Conservation (phyloP, 2,113 vertebrate species). For the Heteronetta atricapilla region DNA sequence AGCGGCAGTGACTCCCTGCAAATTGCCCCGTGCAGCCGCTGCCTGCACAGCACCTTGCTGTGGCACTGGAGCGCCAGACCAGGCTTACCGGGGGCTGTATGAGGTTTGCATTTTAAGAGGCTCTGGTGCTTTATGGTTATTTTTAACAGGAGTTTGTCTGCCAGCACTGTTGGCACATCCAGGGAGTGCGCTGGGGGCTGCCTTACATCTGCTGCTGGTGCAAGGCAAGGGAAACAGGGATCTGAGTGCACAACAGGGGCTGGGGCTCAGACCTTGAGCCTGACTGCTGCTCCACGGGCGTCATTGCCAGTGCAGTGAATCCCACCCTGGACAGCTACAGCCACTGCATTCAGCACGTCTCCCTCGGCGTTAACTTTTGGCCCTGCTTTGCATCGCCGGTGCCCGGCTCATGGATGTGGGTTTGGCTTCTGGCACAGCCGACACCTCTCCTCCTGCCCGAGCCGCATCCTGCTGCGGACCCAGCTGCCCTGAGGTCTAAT, state of each 20-base stretch:
- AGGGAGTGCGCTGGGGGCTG: neutral
- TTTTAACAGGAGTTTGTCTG: neutral
- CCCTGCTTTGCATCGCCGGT: neutral
- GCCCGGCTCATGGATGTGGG: neutral
- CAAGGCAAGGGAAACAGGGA: neutral
- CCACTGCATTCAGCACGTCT: neutral
- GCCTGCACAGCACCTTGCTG: fast-evolving
- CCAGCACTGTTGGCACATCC: neutral
- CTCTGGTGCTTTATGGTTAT: neutral
- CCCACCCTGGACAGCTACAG: neutral
- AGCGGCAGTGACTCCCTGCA: fast-evolving
- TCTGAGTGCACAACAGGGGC: fast-evolving
- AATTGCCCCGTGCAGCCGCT: fast-evolving
- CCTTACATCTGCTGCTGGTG: too few species aligned
- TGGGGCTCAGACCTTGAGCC: neutral
- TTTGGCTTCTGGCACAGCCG: neutral
- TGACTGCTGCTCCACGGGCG: neutral
- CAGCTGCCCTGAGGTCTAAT: neutral
- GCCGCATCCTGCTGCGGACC: neutral
- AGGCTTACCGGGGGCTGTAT: neutral
- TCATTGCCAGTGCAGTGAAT: neutral
- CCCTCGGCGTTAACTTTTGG: neutral
- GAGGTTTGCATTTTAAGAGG: neutral
- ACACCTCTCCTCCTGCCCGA: neutral
- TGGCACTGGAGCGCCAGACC: neutral